Base-by-base conservation (phyloP, 2,797 vertebrate genomes). In the Brachymystax lenok region DNA sequence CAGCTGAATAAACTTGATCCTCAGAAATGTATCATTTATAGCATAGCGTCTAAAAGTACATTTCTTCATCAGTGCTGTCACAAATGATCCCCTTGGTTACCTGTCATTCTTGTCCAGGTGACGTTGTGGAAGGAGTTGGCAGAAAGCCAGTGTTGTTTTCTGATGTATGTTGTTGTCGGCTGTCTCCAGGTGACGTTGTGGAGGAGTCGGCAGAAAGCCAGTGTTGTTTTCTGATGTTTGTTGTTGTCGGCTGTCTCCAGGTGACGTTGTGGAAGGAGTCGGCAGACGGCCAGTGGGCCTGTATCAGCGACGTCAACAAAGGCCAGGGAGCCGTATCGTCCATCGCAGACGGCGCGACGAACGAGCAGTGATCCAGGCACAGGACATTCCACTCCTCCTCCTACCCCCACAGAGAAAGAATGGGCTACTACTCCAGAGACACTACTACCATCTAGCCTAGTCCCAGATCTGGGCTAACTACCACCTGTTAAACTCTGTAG, bases 301-400 rank as follows among this genome's bases (percentile, higher is more conserved):
- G 98, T 79, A 99, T 99, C 93, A 99, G 98, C 1, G 97, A 99
- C 0, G 97, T 99, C 85, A 98, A 98, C 93, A 99, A 99, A 85
- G 97, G 98, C 82, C 98, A 99, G 78, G 97, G 97, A 1, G 95
- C 96, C 0, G 96, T 97, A 74, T 95, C 95, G 40, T 46, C 40
- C 40, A 46, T 46, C 40, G 40, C 40, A 46, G 40, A 46, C 40
- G 40, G 40, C 0, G 40, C 10, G 10, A 13, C 10, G 19, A 97
- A 92, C 0, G 97, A 99, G 92, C 97, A 98, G 93, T 99, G 96
- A 99, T 30, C 56, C 56, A 13, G 4, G 28, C 40, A 17, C 46
- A 71, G n/a, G 69, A 70, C 17, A 46, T 46, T 21, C 7, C 16
- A 17, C 21, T 17, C 10, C 40, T 13, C 8, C 10, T 46, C 40